These are phyloP conservation scores for Patella ulyssiponensis DNA, from an alignment of 2,888 invertebrate species.

Conservation along the genomic window DNA sequence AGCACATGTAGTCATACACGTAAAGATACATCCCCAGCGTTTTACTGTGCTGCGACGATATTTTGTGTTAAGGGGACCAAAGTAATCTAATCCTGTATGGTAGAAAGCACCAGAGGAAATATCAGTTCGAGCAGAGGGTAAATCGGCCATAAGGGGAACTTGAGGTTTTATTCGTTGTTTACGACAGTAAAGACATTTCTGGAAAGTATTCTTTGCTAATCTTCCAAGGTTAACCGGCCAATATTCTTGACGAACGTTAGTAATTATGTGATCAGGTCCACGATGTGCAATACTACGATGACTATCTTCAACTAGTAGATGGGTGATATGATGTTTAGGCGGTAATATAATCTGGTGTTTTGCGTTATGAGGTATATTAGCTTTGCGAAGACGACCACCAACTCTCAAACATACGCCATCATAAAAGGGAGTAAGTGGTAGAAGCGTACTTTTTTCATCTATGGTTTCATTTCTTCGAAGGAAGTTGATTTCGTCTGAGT, in stretches of 20 bases:
- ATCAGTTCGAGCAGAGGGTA: slow-evolving; percentile 14
- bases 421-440: slow-evolving; percentile 6
- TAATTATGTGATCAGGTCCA: slow-evolving; percentile 17
- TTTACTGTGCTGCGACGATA: slow-evolving; percentile 14
- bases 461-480: too few species aligned
- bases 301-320: slow-evolving; percentile 9
- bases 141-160: slow-evolving; percentile 16
- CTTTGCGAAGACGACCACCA: slow-evolving; percentile 33
- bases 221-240: slow-evolving; percentile 8
- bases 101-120: slow-evolving; percentile 8
- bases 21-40: slow-evolving; percentile 25
- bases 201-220: not conserved
- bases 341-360: slow-evolving; percentile 45
- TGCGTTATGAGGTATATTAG: slow-evolving; percentile 16
- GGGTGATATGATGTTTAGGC: not conserved
- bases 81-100: slow-evolving; percentile 19
- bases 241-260: slow-evolving; percentile 1
- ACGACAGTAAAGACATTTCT: not conserved
- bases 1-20: slow-evolving; percentile 17
- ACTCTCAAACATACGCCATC: slow-evolving; percentile 32
- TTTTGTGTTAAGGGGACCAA: slow-evolving; percentile 21
- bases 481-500: too few species aligned
- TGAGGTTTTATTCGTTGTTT: not conserved
- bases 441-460: too few species aligned
- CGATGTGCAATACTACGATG: slow-evolving; percentile 11